Conservation (phyloP, 35 echinoderm and acorn worm species). For the Acanthaster planci region DNA sequence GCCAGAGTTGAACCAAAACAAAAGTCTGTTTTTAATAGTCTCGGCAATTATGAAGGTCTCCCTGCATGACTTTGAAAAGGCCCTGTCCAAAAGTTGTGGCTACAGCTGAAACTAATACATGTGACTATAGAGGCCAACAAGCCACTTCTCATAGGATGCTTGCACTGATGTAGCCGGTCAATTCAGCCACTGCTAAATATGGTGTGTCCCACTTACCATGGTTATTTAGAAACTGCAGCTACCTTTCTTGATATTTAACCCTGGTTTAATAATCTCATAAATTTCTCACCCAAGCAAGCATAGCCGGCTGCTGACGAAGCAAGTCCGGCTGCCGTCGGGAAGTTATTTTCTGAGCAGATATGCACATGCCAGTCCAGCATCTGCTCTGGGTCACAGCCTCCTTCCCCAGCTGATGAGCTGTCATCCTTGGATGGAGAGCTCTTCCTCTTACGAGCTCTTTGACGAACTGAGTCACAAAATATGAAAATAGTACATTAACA, state of each 20-base stretch:
- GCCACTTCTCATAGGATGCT: too few relatives aligned
- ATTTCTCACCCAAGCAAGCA: slow-evolving; percentile 89
- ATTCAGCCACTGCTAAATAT: too few relatives aligned
- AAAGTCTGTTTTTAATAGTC: not conserved
- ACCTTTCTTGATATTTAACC: not conserved
- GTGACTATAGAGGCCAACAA: too few relatives aligned
- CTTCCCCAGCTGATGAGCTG: not conserved
- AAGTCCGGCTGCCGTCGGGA: slow-evolving; percentile 92
- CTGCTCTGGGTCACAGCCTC: slow-evolving; percentile 33
- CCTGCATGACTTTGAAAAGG: not conserved
- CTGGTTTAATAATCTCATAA: not conserved
- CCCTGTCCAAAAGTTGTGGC: too few relatives aligned
- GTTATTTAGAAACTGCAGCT: not conserved
- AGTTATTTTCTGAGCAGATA: slow-evolving; percentile 95
- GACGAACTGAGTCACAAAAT: slow-evolving; percentile 45
- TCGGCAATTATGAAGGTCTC: not conserved
- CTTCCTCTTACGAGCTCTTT: slow-evolving; percentile 68
- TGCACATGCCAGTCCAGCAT: slow-evolving; percentile 83
- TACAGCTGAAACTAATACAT: too few relatives aligned
- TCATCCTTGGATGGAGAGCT: slow-evolving; percentile 9
- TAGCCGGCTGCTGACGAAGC: slow-evolving; percentile 98
- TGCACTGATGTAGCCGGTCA: too few relatives aligned
- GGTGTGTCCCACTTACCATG: too few relatives aligned
- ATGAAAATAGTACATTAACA: not conserved
- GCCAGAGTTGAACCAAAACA: not conserved